phyloP scores from a whole-genome alignment of 2,113 vertebrate species.

The Psittacus erithacus region DNA sequence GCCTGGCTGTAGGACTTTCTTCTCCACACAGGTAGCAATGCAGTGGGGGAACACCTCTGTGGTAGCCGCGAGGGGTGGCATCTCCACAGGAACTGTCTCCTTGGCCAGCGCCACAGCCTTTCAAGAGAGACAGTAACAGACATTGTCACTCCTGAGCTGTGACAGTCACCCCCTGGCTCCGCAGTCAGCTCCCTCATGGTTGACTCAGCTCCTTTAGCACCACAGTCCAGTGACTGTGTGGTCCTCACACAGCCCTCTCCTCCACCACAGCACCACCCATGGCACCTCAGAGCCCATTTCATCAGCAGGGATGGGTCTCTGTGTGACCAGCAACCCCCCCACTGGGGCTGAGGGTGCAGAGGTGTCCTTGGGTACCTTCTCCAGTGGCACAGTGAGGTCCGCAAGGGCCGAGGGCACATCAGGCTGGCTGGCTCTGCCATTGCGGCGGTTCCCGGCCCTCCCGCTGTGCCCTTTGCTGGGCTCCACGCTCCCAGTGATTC shows the following conservation, averaged over 20 bases:
- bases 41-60: conserved; percentile 18
- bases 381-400: background rate
- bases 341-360: background rate
- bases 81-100: conserved; percentile 21
- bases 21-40: conserved; percentile 44
- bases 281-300: background rate
- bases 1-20: conserved; percentile 44
- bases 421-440: conserved; percentile 7
- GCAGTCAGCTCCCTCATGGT: background rate
- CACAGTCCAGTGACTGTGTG: background rate
- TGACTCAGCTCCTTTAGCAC: background rate
- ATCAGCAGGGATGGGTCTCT: accelerated
- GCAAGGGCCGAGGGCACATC: background rate
- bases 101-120: conserved; percentile 44
- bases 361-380: conserved; percentile 30
- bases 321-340: background rate
- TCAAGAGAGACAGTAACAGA: background rate
- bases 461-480: background rate
- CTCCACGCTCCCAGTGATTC: conserved; percentile 41
- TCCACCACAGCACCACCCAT: background rate
- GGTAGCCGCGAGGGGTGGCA: background rate
- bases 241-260: background rate
- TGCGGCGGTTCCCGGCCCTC: background rate
- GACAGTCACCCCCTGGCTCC: background rate
- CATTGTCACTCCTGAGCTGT: background rate